Evolutionary conservation across 2,888 invertebrate genomes (phyloP).

Genomic region (Gonocerus acuteangulatus): DNA sequence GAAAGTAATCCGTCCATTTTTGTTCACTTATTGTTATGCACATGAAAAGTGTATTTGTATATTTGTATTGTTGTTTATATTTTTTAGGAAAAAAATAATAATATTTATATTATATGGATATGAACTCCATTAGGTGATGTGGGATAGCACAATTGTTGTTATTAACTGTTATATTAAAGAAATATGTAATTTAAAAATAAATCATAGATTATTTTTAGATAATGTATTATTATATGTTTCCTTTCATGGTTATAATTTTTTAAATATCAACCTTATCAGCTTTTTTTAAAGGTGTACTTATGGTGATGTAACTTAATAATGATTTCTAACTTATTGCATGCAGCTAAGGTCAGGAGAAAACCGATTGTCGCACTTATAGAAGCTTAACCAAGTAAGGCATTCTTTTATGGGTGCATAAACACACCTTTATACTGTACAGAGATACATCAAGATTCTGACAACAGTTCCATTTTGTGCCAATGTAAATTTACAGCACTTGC

Average conservation of each 20-base stretch:
- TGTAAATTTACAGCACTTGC: background rate
- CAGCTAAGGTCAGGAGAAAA: constrained; percentile 33
- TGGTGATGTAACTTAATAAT: background rate
- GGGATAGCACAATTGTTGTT: constrained; percentile 20
- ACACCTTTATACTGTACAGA: no score
- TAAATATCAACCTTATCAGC: no score
- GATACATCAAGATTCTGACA: no score
- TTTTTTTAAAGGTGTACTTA: no score
- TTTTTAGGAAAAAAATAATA: background rate
- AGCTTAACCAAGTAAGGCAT: constrained; percentile 31
- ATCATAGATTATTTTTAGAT: constrained; percentile 1
- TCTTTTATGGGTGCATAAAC: background rate
- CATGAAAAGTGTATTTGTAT: constrained; percentile 9
- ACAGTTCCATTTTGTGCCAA: background rate
- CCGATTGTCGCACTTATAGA: constrained; percentile 30
- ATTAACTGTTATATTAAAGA: constrained; percentile 3
- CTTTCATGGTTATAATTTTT: background rate
- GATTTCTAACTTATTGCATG: constrained; percentile 30
- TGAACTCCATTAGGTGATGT: constrained; percentile 3
- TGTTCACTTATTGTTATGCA: constrained; percentile 14
- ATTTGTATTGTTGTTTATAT: constrained; percentile 18
- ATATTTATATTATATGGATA: background rate
- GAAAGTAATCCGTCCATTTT: constrained; percentile 12
- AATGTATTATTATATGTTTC: constrained; percentile 4
- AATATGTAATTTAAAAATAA: constrained; percentile 14